phyloP scores from a whole-genome alignment of 2,888 invertebrate genomes.

The Harpalus rufipes region DNA sequence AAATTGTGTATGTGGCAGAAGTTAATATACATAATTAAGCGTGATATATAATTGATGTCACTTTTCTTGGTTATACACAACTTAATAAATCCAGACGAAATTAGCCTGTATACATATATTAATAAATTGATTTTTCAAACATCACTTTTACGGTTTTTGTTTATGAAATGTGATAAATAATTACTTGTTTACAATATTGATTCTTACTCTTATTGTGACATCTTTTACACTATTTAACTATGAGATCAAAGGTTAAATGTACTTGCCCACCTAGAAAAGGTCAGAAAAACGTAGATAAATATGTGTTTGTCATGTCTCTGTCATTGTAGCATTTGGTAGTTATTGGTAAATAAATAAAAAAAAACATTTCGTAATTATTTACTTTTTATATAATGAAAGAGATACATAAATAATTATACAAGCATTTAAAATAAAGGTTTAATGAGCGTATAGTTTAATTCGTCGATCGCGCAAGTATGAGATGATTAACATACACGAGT shows the following conservation, averaged over 20 bases:
- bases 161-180: too few species aligned
- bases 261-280: background rate
- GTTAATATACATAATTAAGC: background rate
- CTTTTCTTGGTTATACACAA: background rate
- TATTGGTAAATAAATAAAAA: background rate
- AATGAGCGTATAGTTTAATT: too few species aligned
- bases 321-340: background rate
- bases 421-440: too few species aligned
- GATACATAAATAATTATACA: too few species aligned
- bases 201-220: background rate
- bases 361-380: background rate
- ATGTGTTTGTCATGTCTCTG: background rate
- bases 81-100: background rate
- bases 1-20: background rate
- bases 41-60: background rate
- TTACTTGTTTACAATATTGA: too few species aligned
- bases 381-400: background rate
- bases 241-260: background rate
- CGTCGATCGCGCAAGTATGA: too few species aligned
- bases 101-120: background rate
- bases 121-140: background rate
- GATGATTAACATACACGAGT: too few species aligned
- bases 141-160: too few species aligned
- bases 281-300: background rate
- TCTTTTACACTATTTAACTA: background rate